Evolutionary conservation across 2,888 invertebrate species (phyloP).

Genomic region (Phragmatobia fuliginosa): DNA sequence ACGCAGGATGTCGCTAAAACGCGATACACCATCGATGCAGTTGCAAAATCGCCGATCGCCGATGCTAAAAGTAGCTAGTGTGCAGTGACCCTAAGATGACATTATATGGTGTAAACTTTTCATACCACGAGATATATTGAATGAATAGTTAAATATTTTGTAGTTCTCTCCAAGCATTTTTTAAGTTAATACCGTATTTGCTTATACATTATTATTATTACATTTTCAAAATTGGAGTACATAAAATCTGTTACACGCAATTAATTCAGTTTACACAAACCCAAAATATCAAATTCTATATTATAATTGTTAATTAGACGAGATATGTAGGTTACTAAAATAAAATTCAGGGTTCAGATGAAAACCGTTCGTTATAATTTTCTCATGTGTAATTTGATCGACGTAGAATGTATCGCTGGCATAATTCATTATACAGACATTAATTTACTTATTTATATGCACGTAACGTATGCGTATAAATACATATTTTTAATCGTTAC

Average conservation of each 20-base stretch:
- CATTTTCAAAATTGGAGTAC: not conserved
- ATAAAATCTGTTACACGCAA: not conserved
- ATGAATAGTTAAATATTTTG: no score
- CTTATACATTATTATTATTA: no score
- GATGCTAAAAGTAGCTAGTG: no score
- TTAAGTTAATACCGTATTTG: no score
- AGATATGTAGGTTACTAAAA: not conserved
- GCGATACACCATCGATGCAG: no score
- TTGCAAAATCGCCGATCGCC: no score
- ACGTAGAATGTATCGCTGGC: not conserved
- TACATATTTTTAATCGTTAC: slow-evolving; percentile 24
- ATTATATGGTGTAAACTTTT: no score
- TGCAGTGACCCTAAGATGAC: no score
- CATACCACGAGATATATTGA: no score
- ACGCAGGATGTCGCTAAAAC: no score
- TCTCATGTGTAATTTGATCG: not conserved
- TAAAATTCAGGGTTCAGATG: not conserved
- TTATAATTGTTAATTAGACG: not conserved
- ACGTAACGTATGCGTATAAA: not conserved
- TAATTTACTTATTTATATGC: not conserved
- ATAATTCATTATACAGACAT: not conserved
- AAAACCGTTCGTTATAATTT: not conserved
- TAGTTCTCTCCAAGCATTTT: no score
- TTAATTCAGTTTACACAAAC: not conserved
- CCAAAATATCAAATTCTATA: not conserved